These are phyloP conservation scores for Stenopsyche tienmushanensis DNA, from an alignment of 1,140 invertebrate genomes.

Conservation along the genomic window DNA sequence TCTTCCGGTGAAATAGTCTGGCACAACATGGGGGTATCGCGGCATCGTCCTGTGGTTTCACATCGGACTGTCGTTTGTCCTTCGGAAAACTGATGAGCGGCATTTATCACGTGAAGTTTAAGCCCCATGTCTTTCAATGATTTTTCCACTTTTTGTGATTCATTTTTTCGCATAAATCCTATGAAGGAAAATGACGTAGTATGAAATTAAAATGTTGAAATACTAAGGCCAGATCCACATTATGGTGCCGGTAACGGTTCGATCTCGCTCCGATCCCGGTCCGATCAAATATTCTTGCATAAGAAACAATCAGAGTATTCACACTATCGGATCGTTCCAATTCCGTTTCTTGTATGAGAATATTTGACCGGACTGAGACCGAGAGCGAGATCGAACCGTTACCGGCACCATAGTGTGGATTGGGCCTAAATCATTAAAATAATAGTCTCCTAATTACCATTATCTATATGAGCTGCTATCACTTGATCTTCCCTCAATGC, in stretches of 20 bases:
- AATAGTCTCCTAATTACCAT: conserved; percentile 59
- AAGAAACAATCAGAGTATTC: too few species aligned
- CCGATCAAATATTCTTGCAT: too few species aligned
- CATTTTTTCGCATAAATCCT: conserved; percentile 96
- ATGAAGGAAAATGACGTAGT: conserved; percentile 19
- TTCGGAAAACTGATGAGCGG: conserved; percentile 70
- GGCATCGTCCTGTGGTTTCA: conserved; percentile 62
- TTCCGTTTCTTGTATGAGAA: too few species aligned
- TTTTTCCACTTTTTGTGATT: conserved; percentile 85
- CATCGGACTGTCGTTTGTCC: conserved; percentile 70
- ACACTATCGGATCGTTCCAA: too few species aligned
- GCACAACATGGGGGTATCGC: conserved; percentile 85
- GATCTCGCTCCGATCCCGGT: too few species aligned
- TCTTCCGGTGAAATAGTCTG: conserved; percentile 90
- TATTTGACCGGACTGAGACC: too few species aligned
- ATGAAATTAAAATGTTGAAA: conserved; percentile 11
- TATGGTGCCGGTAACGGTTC: conserved; percentile 1
- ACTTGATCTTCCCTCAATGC: conserved; percentile 89
- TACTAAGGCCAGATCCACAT: conserved; percentile 10
- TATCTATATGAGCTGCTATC: conserved; percentile 97
- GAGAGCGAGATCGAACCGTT: too few species aligned
- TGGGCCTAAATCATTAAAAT: not conserved
- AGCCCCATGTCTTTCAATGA: conserved; percentile 85
- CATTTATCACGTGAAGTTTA: conserved; percentile 79
- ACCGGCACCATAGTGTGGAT: too few species aligned